phyloP scores from a whole-genome alignment of 2,888 invertebrate species.

The Harpalus rubripes region DNA sequence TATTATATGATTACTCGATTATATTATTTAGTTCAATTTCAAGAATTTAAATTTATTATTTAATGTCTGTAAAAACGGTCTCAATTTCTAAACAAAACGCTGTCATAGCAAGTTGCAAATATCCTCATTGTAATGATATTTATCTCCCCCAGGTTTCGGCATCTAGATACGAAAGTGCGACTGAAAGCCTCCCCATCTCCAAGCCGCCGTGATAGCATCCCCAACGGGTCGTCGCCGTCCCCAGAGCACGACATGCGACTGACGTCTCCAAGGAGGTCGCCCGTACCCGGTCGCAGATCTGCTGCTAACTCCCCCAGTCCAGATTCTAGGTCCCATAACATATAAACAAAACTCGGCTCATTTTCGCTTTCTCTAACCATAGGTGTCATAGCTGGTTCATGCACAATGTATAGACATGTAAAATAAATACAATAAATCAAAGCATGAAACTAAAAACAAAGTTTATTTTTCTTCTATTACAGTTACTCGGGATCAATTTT shows the following conservation, averaged over 20 bases:
- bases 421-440: slow-evolving; percentile 44
- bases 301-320: slow-evolving; percentile 50
- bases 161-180: slow-evolving; percentile 91
- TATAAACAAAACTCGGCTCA: slow-evolving; percentile 26
- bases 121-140: no score
- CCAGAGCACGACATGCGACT: slow-evolving; percentile 81
- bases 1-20: no score
- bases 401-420: slow-evolving; percentile 65
- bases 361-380: slow-evolving; percentile 10
- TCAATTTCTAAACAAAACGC: no score
- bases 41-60: no score
- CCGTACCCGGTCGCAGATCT: slow-evolving; percentile 72
- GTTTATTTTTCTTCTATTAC: background rate
- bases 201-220: slow-evolving; percentile 77
- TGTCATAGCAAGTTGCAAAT: no score
- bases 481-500: no score
- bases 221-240: slow-evolving; percentile 83
- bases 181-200: slow-evolving; percentile 81
- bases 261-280: slow-evolving; percentile 80
- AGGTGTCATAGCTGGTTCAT: slow-evolving; percentile 56
- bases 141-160: slow-evolving; percentile 84
- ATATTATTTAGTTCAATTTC: no score
- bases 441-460: slow-evolving; percentile 24
- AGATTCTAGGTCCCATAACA: slow-evolving; percentile 42
- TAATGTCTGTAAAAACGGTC: no score